Evolutionary conservation across 1,140 invertebrate genomes (phyloP).

Genomic region (Microplitis demolitor): DNA sequence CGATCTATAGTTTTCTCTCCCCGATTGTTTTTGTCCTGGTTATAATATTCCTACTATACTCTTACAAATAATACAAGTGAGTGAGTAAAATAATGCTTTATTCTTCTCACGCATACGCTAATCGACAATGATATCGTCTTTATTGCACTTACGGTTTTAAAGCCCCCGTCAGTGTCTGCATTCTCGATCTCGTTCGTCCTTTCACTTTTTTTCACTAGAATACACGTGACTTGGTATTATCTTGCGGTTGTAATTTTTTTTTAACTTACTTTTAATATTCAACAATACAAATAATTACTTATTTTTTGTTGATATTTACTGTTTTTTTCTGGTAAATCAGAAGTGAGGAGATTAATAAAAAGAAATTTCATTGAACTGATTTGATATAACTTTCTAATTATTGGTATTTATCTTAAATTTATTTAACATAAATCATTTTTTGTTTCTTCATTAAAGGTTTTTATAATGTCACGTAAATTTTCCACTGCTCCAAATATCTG

Average conservation of each 20-base stretch:
- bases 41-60: not conserved
- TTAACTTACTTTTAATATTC: not conserved
- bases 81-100: not conserved
- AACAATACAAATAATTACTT: not conserved
- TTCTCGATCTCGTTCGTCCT: constrained; percentile 18
- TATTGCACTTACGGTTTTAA: not conserved
- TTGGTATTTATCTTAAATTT: not conserved
- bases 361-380: not conserved
- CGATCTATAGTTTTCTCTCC: constrained; percentile 7
- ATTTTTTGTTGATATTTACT: not conserved
- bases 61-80: not conserved
- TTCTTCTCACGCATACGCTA: not conserved
- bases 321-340: too few relatives aligned
- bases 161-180: not conserved
- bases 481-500: constrained; percentile 34
- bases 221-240: not conserved
- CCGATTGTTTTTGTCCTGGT: constrained; percentile 17
- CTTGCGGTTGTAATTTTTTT: not conserved
- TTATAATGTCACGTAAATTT: constrained; percentile 29
- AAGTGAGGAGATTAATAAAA: not conserved
- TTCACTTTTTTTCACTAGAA: constrained; percentile 24
- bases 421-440: not conserved
- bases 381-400: not conserved
- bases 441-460: constrained; percentile 14
- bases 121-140: not conserved